Evolutionary conservation across 2,113 vertebrate genomes (phyloP), one percentile per base, ranked within the genome.

Genomic region (Psephotus haematonotus): DNA sequence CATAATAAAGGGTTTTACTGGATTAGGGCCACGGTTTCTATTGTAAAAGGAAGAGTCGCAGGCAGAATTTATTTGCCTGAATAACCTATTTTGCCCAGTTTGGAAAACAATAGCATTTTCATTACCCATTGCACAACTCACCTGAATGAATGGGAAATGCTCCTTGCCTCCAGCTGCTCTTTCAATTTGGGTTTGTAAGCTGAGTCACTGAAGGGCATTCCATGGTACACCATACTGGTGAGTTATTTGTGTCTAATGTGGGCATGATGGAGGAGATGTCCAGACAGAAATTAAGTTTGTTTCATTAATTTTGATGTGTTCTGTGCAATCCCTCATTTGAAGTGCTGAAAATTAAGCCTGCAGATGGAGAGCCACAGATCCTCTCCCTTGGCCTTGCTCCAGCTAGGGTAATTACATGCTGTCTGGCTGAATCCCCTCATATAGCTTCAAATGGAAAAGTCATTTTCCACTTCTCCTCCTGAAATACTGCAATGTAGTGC

Each of bases 351-450:
- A 78, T 47, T 47, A 64, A 94, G 41, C 41, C 71, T 92, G 85
- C 68, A 90, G 90, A 88, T 50, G 55, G 82, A 68, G 76, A 95
- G 60, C 49, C 39, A 25, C 68, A 77, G 78, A 82, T 83, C 92
- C 63, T 47, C 19, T 87, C 67, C 57, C 46, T 43, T 95, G 92
- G 90, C 90, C 82, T 1, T 0, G 63, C 85, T 96, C 93, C 95
- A 96, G 92, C 28, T 8, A 46, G 92, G 75, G 78, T 83, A 92
- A 93, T 86, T 83, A 67, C 64, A 71, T 28, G 37, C 85, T 81
- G 68, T 68, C 85, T 92, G 88, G 6, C 37, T 86, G 64, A 83
- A 71, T 90, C 75, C 87, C 67, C 60, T 86, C 79, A 18, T 16
- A 70, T 7, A 43, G 41, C 79, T 68, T 90, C 90, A 44, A 49